These are phyloP conservation scores for Nemoura dubitans DNA, from an alignment of 2,888 invertebrate genomes.

Conservation along the genomic window DNA sequence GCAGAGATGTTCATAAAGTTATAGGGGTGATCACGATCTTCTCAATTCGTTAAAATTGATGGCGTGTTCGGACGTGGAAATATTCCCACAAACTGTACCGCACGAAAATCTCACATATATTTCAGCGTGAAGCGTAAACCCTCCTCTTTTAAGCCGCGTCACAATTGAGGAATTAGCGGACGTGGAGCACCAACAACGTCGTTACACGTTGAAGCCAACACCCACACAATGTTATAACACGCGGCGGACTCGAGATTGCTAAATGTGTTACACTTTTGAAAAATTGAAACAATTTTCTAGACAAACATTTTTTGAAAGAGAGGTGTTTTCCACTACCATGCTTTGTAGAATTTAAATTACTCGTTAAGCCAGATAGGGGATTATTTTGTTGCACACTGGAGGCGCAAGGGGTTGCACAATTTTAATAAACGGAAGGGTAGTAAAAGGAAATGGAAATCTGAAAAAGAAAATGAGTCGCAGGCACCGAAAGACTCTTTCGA, in stretches of 20 bases:
- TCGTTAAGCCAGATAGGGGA: conserved; percentile 5
- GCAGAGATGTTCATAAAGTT: not conserved
- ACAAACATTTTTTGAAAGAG: conserved; percentile 9
- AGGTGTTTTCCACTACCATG: not conserved
- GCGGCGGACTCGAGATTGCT: not conserved
- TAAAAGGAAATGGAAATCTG: not conserved
- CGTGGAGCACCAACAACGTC: not conserved
- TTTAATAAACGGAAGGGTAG: not conserved
- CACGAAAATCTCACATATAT: not conserved
- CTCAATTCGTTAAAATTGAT: not conserved
- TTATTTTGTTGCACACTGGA: conserved; percentile 12
- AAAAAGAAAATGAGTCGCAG: not conserved
- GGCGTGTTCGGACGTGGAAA: not conserved
- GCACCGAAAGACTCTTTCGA: not conserved
- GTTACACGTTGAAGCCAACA: not conserved
- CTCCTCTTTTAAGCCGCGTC: not conserved
- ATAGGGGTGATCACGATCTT: not conserved
- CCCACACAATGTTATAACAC: not conserved
- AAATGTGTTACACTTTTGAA: conserved; percentile 12
- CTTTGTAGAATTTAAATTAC: conserved; percentile 12
- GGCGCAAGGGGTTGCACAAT: not conserved
- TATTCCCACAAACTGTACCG: not conserved
- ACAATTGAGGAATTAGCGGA: not conserved
- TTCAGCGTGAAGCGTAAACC: not conserved
- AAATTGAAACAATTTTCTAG: conserved; percentile 9